Percentiles rank a stretch among this genome's conserved stretches.
These are phyloP conservation scores for Neodon shergylaensis DNA, from an alignment of 2,113 vertebrate genomes.

Conservation along the genomic window DNA sequence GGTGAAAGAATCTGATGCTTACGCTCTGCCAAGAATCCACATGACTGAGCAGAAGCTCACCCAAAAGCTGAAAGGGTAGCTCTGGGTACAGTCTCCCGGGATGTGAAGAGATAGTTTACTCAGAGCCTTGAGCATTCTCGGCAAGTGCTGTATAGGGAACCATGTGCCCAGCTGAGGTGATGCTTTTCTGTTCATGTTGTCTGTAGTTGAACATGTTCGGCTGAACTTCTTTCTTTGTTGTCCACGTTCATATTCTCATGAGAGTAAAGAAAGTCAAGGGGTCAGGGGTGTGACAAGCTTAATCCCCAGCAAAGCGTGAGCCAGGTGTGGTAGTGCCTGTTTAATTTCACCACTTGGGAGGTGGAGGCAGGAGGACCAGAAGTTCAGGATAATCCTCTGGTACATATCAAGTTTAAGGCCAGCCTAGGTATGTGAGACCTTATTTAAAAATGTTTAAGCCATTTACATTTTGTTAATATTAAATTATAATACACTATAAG, in stretches of 20 bases:
- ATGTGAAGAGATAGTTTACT: background rate
- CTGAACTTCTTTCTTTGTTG: background rate
- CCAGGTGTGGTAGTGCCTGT: background rate
- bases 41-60: background rate
- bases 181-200: background rate
- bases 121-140: background rate
- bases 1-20: slow-evolving; percentile 16
- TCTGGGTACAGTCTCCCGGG: background rate
- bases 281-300: background rate
- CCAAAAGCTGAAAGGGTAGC: background rate
- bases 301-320: background rate
- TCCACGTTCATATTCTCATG: background rate
- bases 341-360: background rate
- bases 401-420: background rate
- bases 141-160: background rate
- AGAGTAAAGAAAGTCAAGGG: background rate
- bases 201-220: background rate
- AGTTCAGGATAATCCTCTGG: background rate
- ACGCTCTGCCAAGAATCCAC: slow-evolving; percentile 44
- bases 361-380: background rate
- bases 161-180: background rate
- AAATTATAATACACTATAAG: background rate
- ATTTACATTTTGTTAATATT: background rate
- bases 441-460: background rate
- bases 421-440: background rate